phyloP scores from a whole-genome alignment of 2,113 vertebrate species.

The Illadopsis cleaveri region DNA sequence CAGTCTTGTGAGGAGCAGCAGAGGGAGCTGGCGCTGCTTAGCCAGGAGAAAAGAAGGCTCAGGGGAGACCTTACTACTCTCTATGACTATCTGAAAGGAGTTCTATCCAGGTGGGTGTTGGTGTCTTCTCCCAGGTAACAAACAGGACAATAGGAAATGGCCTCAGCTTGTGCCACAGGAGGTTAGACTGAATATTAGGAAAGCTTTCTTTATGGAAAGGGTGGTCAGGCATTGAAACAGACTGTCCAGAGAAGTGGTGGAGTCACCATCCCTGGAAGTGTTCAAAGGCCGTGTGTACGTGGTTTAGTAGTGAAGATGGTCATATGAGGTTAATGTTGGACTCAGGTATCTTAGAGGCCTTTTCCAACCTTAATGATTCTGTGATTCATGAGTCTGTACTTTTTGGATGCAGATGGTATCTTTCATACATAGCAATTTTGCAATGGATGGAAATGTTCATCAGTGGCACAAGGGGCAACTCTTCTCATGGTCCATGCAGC shows the following conservation, averaged over 20 bases:
- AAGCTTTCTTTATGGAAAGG: background rate
- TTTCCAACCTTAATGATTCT: background rate
- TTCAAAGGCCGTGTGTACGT: background rate
- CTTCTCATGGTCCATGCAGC: background rate
- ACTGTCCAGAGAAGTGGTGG: background rate
- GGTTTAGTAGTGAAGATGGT: background rate
- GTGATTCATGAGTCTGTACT: background rate
- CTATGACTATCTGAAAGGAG: background rate
- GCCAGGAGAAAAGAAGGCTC: background rate
- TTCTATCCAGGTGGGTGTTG: background rate
- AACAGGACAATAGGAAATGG: background rate
- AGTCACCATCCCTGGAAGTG: background rate
- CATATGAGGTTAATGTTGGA: background rate
- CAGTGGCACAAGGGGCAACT: rapidly evolving
- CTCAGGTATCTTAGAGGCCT: background rate
- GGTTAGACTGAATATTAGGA: background rate
- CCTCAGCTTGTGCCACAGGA: background rate
- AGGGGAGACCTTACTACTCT: background rate
- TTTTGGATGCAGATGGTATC: background rate
- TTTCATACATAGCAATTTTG: background rate
- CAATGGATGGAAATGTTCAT: background rate
- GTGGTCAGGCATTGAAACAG: background rate
- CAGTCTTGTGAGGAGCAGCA: background rate
- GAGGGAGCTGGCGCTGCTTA: background rate
- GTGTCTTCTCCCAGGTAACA: background rate